Conservation (phyloP, 2,113 vertebrate species). For the Fukomys damarensis region DNA sequence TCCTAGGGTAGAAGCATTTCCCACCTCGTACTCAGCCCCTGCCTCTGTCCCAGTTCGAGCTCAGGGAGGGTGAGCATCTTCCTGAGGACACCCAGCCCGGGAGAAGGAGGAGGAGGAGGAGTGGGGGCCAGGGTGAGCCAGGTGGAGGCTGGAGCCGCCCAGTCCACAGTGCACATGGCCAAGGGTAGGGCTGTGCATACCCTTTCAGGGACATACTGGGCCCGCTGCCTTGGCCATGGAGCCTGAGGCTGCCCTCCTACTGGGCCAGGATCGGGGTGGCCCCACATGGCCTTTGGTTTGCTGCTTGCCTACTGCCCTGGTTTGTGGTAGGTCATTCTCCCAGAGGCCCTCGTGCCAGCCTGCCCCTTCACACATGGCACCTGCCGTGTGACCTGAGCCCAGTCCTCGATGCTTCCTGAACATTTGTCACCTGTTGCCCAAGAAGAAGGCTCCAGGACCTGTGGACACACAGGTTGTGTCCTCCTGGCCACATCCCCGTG, state of each 20-base stretch:
- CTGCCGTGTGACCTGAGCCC: background rate
- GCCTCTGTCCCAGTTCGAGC: background rate
- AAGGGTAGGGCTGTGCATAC: background rate
- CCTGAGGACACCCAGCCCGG: background rate
- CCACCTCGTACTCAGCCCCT: background rate
- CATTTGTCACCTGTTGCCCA: background rate
- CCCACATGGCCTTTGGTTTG: background rate
- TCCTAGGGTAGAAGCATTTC: background rate
- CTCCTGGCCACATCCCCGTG: background rate
- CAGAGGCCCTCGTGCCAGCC: background rate
- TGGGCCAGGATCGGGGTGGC: rapidly evolving
- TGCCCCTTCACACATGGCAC: background rate
- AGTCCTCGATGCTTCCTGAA: background rate
- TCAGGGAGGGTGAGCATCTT: background rate
- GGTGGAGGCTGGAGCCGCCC: too few relatives aligned
- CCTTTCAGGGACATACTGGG: too few relatives aligned
- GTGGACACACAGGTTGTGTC: background rate
- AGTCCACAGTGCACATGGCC: background rate
- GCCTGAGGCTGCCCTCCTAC: background rate
- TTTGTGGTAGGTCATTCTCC: too few relatives aligned
- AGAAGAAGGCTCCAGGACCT: background rate
- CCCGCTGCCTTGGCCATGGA: background rate
- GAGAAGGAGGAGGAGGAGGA: background rate
- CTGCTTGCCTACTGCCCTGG: background rate
- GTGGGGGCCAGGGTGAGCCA: background rate